phyloP scores from a whole-genome alignment of 2,888 invertebrate species.

The Xanthorhoe designata region DNA sequence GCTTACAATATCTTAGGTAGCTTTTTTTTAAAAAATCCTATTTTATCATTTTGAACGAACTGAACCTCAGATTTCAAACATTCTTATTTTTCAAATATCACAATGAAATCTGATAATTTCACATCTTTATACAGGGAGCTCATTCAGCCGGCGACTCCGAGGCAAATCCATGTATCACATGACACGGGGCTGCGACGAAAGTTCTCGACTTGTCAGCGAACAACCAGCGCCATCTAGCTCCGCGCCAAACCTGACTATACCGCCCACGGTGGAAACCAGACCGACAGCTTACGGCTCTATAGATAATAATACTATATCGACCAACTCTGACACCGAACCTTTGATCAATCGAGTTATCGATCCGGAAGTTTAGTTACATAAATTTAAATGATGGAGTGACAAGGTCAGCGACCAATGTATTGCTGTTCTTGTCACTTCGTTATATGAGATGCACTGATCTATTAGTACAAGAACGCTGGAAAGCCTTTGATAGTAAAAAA shows the following conservation, averaged over 20 bases:
- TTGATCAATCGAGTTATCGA: conserved; percentile 50
- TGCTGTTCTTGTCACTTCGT: no score
- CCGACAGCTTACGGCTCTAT: conserved; percentile 74
- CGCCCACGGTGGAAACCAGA: conserved; percentile 64
- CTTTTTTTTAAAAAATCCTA: no score
- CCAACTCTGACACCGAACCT: conserved; percentile 69
- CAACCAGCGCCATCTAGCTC: conserved; percentile 67
- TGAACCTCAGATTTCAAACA: no score
- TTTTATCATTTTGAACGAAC: no score
- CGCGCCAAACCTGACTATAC: conserved; percentile 66
- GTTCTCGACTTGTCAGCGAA: conserved; percentile 73
- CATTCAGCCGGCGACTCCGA: conserved; percentile 91
- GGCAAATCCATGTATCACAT: conserved; percentile 92
- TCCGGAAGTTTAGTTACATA: conserved; percentile 60
- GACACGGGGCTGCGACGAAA: conserved; percentile 88
- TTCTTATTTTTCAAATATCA: no score
- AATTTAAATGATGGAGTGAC: no score
- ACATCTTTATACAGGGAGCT: conserved; percentile 83
- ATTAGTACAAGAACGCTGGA: no score
- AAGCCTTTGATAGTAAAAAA: no score
- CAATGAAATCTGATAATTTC: background rate
- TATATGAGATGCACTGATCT: no score
- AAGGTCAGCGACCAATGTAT: no score
- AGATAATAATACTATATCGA: conserved; percentile 59
- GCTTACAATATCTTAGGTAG: no score